Conservation (phyloP, 2,113 vertebrate genomes). For the Calyptommatus sinebrachiatus region DNA sequence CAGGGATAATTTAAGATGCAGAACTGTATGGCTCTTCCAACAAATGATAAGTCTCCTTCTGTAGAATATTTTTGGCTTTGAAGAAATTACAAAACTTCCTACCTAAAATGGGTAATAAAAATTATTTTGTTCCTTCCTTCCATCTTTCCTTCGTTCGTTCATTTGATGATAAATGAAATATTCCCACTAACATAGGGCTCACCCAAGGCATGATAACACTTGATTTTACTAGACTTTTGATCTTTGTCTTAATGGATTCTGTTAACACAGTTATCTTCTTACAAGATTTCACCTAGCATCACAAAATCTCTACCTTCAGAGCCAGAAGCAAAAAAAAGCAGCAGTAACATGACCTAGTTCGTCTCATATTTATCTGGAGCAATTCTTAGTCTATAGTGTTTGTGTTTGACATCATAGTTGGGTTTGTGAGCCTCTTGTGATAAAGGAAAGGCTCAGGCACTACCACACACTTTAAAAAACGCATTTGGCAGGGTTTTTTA, state of each 20-base stretch:
- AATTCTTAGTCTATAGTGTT: neutral
- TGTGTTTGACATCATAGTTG: neutral
- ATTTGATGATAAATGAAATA: slow-evolving; percentile 49
- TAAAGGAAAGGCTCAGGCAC: slow-evolving; percentile 1
- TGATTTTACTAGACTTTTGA: slow-evolving; percentile 32
- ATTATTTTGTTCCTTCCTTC: slow-evolving; percentile 37
- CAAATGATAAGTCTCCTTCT: neutral
- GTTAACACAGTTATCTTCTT: slow-evolving; percentile 32
- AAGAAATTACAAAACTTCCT: neutral
- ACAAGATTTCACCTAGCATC: slow-evolving; percentile 40
- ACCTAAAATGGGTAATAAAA: neutral
- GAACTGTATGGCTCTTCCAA: neutral
- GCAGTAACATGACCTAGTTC: slow-evolving; percentile 37
- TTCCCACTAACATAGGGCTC: slow-evolving; percentile 43
- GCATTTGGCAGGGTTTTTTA: neutral
- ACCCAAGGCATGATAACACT: slow-evolving; percentile 32
- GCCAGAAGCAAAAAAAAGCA: neutral
- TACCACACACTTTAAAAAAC: neutral
- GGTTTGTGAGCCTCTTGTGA: neutral
- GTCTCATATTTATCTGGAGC: neutral
- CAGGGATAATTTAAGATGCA: neutral
- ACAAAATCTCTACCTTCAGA: neutral
- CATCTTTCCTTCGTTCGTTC: slow-evolving; percentile 40
- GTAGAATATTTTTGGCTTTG: neutral
- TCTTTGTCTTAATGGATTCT: slow-evolving; percentile 43